Base-by-base conservation (phyloP, 1,140 invertebrate genomes). In the Watersipora subatra region DNA sequence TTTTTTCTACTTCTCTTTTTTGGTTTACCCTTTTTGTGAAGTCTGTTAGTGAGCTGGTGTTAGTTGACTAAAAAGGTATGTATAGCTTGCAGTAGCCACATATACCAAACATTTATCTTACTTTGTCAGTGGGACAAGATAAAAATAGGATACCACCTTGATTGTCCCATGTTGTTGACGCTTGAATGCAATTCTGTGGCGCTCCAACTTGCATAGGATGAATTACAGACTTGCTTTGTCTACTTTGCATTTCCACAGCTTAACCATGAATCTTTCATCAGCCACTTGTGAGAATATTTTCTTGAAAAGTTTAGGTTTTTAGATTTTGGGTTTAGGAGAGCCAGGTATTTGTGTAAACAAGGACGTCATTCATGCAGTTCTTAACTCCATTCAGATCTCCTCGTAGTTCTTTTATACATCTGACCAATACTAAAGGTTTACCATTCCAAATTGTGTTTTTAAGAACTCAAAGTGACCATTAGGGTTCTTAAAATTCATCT, bases 51-150 rank as follows among this genome's bases (percentile, higher is more conserved):
- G 76, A 73, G 17, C 20, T 28, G 0, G 70, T 64, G 20, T 69
- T 63, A 3, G 57, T 30, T 15, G 71, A 28, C 59, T 72, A 76
- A 46, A 70, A 57, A 19, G 67, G 63, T 0, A 75, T 71, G 71
- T 79, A 83, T 67, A 75, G 71, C 2, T 75, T 66, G 63, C 82
- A 78, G 68, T 74, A 83, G 29, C 79, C 79, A 1, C 77, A 66
- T 1, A 80, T 61, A 1, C 78, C 80, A 28, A 84, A 66, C n/a
- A n/a, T n/a, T n/a, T n/a, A n/a, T n/a, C n/a, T n/a, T n/a, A n/a
- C n/a, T n/a, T n/a, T n/a, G n/a, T n/a, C n/a, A n/a, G n/a, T n/a
- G n/a, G n/a, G n/a, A n/a, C n/a, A n/a, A n/a, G n/a, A n/a, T n/a
- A n/a, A n/a, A n/a, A n/a, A n/a, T n/a, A n/a, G n/a, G n/a, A n/a